Evolutionary conservation across 2,888 invertebrate genomes (phyloP).

Genomic region (Mesorhabditis spiculigera): DNA sequence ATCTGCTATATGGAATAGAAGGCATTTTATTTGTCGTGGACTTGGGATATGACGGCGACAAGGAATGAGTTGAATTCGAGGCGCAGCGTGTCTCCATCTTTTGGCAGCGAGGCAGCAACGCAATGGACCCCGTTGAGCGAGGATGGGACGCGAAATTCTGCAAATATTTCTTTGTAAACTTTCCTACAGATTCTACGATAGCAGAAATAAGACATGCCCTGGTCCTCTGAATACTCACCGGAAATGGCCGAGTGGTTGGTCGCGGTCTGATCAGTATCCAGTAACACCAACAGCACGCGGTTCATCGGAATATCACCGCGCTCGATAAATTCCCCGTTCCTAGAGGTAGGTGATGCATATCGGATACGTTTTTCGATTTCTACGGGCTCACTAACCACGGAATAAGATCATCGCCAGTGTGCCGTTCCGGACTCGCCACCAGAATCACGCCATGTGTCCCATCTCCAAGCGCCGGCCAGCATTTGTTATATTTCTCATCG

Average conservation of each 20-base stretch:
- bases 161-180: background rate
- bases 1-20: no score
- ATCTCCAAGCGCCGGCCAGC: conserved; percentile 74
- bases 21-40: background rate
- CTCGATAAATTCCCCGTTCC: background rate
- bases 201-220: no score
- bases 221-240: background rate
- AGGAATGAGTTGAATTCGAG: conserved; percentile 3
- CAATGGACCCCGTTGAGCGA: background rate
- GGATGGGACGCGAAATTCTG: background rate
- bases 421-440: conserved; percentile 67
- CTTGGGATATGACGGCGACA: background rate
- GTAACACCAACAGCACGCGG: background rate
- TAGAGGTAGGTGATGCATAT: background rate
- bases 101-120: conserved; percentile 3
- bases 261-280: background rate
- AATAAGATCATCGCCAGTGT: conserved; percentile 41
- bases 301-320: background rate
- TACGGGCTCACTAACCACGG: conserved; percentile 30
- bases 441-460: conserved; percentile 72
- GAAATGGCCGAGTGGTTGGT: conserved; percentile 2
- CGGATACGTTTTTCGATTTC: no score
- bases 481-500: conserved; percentile 58
- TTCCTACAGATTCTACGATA: no score
- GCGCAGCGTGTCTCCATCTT: background rate